Evolutionary conservation across 1,140 invertebrate species (phyloP), one percentile per base, ranked within the genome.

Genomic region (Cotesia typhae): DNA sequence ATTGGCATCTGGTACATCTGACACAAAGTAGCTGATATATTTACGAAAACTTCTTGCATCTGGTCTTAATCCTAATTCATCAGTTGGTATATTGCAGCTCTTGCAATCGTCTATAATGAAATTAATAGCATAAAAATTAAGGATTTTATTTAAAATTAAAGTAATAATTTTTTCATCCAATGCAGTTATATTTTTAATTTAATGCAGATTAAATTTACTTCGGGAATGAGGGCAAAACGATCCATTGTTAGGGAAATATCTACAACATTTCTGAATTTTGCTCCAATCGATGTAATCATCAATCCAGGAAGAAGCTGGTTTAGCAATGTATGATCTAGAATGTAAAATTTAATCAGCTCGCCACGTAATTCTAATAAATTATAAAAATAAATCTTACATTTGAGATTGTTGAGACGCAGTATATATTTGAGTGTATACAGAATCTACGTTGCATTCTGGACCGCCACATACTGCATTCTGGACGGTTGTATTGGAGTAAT

Each of bases 251-350:
- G 76, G 74, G 71, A 91, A 91, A 71, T 89, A 89, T 80, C 89
- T 90, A 78, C 93, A 94, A 79, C 93, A 94, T 2, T 77, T 77
- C 3, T 76, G 75, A 35, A 88, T 82, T 14, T 87, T 84, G 37
- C 89, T 86, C 96, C 96, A 98, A 80, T 94, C 93, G 69, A 94
- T 90, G 79, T 95, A 98, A 85, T 97, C 96, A 80, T 98, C 97
- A 35, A 98, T 81, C 97, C 97, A 98, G 3, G 94, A 96, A 47
- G 91, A 91, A 0, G 95, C 90, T 64, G 91, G 89, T 61, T 91
- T 89, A 3, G 92, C 90, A 72, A 98, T 88, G 61, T 91, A 91
- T 0, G 95, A 94, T 70, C 92, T 94, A 80, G 41, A 70, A 67
- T 41, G 14, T 28, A 2, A 3, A 28, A 28, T 28, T 28, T 28